Conservation (phyloP, 2,888 invertebrate species). For the Microctonus aethiopoides region DNA sequence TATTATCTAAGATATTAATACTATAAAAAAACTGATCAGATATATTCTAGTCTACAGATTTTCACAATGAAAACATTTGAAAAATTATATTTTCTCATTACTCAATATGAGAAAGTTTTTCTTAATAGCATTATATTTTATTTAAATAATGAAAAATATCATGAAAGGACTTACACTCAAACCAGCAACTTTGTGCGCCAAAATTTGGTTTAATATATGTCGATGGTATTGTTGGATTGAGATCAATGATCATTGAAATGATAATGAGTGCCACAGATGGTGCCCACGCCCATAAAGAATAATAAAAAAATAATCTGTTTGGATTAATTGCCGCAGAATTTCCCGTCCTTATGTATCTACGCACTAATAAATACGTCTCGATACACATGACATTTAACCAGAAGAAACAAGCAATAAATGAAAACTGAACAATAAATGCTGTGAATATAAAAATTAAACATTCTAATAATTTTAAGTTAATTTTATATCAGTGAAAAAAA, state of each 20-base stretch:
- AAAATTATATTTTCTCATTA: too few species aligned
- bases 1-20: too few species aligned
- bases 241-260: conserved; percentile 72
- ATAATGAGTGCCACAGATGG: conserved; percentile 70
- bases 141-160: too few species aligned
- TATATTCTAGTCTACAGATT: too few species aligned
- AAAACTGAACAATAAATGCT: conserved; percentile 76
- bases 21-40: too few species aligned
- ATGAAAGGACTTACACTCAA: conserved; percentile 75
- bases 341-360: conserved; percentile 46
- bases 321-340: conserved; percentile 21
- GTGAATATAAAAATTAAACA: conserved; percentile 60
- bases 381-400: conserved; percentile 78
- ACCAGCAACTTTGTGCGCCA: conserved; percentile 73
- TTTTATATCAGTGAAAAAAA: too few species aligned
- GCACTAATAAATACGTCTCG: conserved; percentile 73
- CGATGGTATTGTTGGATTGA: conserved; percentile 72
- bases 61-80: too few species aligned
- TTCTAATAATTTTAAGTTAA: too few species aligned
- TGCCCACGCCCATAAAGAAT: conserved; percentile 72
- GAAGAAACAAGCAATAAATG: conserved; percentile 76
- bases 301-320: conserved; percentile 68
- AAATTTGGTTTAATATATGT: conserved; percentile 73
- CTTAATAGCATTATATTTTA: too few species aligned
- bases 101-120: too few species aligned